Evolutionary conservation across 1,140 invertebrate species (phyloP), one percentile per base, ranked within the genome.

Genomic region (Pissodes strobi): DNA sequence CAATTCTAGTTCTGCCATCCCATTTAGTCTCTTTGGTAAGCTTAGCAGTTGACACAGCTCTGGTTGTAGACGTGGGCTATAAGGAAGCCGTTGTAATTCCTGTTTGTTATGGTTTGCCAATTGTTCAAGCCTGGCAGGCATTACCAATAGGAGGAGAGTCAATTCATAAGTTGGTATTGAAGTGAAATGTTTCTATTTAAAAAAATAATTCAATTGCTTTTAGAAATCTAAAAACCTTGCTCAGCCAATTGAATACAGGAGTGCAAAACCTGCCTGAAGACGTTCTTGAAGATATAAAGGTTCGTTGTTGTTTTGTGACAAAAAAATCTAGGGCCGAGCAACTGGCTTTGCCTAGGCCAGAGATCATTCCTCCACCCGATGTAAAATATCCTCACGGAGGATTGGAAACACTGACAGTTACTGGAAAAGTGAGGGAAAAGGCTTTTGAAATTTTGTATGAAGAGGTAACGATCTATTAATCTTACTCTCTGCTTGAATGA

Each of bases 1-100:
- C 79, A 41, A 69, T 75, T 55, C 61, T 74, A 39, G 55, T 72
- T 52, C 64, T 77, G 41, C 90, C 93, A 6, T 85, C 85, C 23
- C 93, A 95, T 80, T 80, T 95, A 21, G 86, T 92, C n/a, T 82
- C 88, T 4, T 79, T 94, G 1, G 86, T 88, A 43, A 89, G 90
- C 2, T 80, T 95, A 43, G 92, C 89, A 13, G 80, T 88, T 6
- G 85, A 86, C 56, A 90, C 90, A 9, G 93, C 86, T 23, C 77
- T 97, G 9, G 90, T 97, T 2, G 76, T 97, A 12, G 94, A 97
- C 79, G 83, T 94, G 17, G 94, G 94, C n/a, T 91, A 92, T 72
- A 82, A 84, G 56, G 93, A 96, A 81, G 87, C 90, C 12, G 83
- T 87, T 39, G 80, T 92, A 6, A 86, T 95, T 72, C 94, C 94